phyloP scores from a whole-genome alignment of 1,140 invertebrate species.

The Drosophila rufa region DNA sequence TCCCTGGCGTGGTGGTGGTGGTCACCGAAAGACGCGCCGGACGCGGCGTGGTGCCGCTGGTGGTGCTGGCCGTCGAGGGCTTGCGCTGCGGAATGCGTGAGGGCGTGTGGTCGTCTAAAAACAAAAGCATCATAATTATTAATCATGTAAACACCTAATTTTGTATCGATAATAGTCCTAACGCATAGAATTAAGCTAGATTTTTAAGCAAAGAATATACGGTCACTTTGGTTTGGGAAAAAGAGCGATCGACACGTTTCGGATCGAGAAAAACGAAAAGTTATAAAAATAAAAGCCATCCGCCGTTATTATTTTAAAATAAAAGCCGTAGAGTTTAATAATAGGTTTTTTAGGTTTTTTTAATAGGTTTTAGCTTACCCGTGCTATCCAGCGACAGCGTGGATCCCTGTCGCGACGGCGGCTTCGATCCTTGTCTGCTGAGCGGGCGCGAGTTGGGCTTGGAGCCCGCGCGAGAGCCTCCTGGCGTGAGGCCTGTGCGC shows the following conservation, averaged over 20 bases:
- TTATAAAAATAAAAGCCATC: no score
- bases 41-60: constrained; percentile 86
- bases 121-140: not conserved
- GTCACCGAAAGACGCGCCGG: constrained; percentile 86
- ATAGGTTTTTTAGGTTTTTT: no score
- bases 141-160: no score
- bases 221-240: no score
- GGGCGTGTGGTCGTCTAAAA: constrained; percentile 89
- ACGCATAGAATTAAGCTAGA: no score
- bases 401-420: constrained; percentile 96
- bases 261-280: no score
- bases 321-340: no score
- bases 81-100: constrained; percentile 90
- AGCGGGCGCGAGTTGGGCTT: constrained; percentile 92
- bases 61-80: constrained; percentile 87
- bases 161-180: no score
- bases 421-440: constrained; percentile 93
- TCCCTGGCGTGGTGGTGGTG: constrained; percentile 83
- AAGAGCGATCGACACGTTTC: no score
- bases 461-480: constrained; percentile 90
- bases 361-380: constrained; percentile 86
- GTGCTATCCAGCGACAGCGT: constrained; percentile 95
- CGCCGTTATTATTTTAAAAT: no score
- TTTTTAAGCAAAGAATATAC: no score
- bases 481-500: constrained; percentile 87